Percentiles rank a stretch among this genome's conserved stretches.
Evolutionary conservation across 2,888 invertebrate genomes (phyloP).

Genomic region (Trichogramma dendrolimi): DNA sequence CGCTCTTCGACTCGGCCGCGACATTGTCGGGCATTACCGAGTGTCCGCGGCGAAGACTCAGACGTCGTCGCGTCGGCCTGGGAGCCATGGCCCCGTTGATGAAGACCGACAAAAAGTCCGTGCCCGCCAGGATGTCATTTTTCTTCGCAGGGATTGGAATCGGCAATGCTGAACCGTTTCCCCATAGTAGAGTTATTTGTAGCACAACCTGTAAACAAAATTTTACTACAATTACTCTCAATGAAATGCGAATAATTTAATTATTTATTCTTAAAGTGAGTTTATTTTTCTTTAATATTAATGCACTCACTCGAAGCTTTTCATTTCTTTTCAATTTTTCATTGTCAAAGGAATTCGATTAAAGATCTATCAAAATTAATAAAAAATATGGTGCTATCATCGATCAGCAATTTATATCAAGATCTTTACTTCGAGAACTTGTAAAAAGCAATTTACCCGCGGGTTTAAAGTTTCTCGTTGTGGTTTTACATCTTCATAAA

Average conservation of each 20-base stretch:
- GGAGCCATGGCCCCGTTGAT: constrained; percentile 51
- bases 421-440: too few relatives aligned
- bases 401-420: too few relatives aligned
- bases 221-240: background rate
- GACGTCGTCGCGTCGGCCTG: constrained; percentile 39
- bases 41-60: constrained; percentile 27
- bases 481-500: too few relatives aligned
- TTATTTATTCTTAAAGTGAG: background rate
- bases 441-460: too few relatives aligned
- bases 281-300: background rate
- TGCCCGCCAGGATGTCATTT: constrained; percentile 53
- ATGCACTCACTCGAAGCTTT: too few relatives aligned
- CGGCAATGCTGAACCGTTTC: constrained; percentile 39
- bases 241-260: background rate
- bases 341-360: too few relatives aligned
- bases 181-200: constrained; percentile 43
- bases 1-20: constrained; percentile 45
- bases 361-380: too few relatives aligned
- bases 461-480: too few relatives aligned
- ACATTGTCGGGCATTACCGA: constrained; percentile 37
- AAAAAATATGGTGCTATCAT: too few relatives aligned
- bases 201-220: constrained; percentile 43
- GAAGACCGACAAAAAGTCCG: constrained; percentile 53
- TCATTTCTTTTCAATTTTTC: too few relatives aligned
- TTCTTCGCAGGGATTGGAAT: constrained; percentile 37